A percentile compares a stretch with the other conserved stretches of the same genome.
Evolutionary conservation across 92 coral and sea anemone species (phyloP).

Genomic region (Virgularia gustaviana): DNA sequence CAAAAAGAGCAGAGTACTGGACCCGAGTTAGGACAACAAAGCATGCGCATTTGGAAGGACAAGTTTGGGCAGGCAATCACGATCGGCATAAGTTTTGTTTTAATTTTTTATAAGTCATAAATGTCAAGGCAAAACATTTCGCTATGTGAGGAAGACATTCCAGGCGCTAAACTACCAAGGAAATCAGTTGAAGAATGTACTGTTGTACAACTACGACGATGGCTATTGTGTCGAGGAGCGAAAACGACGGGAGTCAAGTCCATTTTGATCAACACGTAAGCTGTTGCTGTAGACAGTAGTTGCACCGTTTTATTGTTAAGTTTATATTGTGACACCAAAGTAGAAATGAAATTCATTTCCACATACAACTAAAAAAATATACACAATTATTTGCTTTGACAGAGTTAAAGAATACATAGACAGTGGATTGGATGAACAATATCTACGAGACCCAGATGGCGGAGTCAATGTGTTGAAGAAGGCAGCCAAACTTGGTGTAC

Average conservation of each 20-base stretch:
- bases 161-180: slow-evolving; percentile 41
- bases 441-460: slow-evolving; percentile 59
- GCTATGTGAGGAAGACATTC: slow-evolving; percentile 52
- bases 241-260: slow-evolving; percentile 23
- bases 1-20: no score
- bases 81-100: no score
- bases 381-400: background rate
- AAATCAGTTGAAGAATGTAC: slow-evolving; percentile 35
- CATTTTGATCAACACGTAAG: background rate
- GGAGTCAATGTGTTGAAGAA: slow-evolving; percentile 48
- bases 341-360: background rate
- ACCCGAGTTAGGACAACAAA: no score
- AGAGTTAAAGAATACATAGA: slow-evolving; percentile 57
- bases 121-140: no score
- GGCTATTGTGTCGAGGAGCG: slow-evolving; percentile 30
- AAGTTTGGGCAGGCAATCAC: no score
- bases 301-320: background rate
- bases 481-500: slow-evolving; percentile 56
- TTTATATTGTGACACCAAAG: no score
- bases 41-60: no score
- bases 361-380: background rate
- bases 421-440: slow-evolving; percentile 46
- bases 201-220: slow-evolving; percentile 19
- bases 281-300: background rate
- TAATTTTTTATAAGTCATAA: no score